These are phyloP conservation scores for Pseudeuparius sepicola DNA, from an alignment of 2,888 invertebrate species.

Conservation along the genomic window DNA sequence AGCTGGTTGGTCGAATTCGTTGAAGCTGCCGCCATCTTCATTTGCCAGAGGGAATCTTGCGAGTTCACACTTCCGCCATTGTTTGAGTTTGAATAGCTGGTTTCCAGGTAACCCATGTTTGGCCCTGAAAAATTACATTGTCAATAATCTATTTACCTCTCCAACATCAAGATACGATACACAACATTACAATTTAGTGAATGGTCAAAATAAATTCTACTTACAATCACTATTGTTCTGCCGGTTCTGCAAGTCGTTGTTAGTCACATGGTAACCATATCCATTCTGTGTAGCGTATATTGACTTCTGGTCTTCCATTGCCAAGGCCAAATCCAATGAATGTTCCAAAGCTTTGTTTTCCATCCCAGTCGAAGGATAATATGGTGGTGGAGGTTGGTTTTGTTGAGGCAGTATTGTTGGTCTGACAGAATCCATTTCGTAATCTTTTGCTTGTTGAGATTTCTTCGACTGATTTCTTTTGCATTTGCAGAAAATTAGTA, in stretches of 20 bases:
- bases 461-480: constrained; percentile 74
- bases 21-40: constrained; percentile 75
- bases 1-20: constrained; percentile 55
- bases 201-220: constrained; percentile 35
- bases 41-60: constrained; percentile 89
- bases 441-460: constrained; percentile 72
- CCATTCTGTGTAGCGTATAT: constrained; percentile 78
- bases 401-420: constrained; percentile 80
- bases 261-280: constrained; percentile 72
- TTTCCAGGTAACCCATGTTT: constrained; percentile 84
- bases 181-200: constrained; percentile 1
- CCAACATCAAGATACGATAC: no score
- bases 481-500: constrained; percentile 78
- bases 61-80: constrained; percentile 94
- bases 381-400: constrained; percentile 80
- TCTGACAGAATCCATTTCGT: constrained; percentile 81
- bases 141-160: no score
- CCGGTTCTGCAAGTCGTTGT: constrained; percentile 54
- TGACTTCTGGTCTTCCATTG: constrained; percentile 78
- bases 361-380: constrained; percentile 78
- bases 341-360: constrained; percentile 89
- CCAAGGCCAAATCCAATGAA: constrained; percentile 73
- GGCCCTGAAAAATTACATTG: constrained; percentile 56
- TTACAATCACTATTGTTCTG: constrained; percentile 73
- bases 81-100: constrained; percentile 87